Percentiles rank a stretch among this genome's conserved stretches.
phyloP scores from a whole-genome alignment of 2,113 vertebrate species.

The Ophiodon elongatus region DNA sequence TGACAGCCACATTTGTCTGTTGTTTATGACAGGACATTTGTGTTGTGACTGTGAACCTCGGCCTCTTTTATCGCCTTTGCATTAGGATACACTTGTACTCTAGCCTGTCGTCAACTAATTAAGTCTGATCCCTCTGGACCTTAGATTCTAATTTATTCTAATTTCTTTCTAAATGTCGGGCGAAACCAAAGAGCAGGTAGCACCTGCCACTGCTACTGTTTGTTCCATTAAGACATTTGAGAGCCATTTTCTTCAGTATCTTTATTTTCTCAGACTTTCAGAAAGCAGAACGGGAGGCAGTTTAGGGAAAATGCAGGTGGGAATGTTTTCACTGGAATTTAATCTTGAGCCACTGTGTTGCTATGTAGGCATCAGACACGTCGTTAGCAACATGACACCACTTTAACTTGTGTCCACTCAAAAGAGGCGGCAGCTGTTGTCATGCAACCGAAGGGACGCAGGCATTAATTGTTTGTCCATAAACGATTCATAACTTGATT shows the following conservation, averaged over 20 bases:
- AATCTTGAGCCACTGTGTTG: background rate
- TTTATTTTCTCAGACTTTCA: background rate
- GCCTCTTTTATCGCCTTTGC: slow-evolving; percentile 21
- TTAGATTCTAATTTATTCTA: slow-evolving; percentile 28
- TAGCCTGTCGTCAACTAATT: background rate
- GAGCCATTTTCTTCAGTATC: background rate
- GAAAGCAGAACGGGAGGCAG: background rate
- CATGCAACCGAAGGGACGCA: slow-evolving; percentile 46
- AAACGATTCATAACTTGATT: background rate
- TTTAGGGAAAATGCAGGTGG: background rate
- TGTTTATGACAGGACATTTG: background rate
- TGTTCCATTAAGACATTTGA: background rate
- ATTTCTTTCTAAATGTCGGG: slow-evolving; percentile 14
- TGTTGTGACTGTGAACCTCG: background rate
- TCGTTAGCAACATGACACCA: slow-evolving; percentile 43
- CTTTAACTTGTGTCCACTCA: slow-evolving; percentile 11
- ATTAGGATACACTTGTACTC: slow-evolving; percentile 7
- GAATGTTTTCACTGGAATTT: slow-evolving; percentile 24
- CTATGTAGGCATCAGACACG: background rate
- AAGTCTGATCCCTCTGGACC: slow-evolving; percentile 15
- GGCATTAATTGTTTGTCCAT: slow-evolving; percentile 16
- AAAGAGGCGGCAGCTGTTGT: slow-evolving; percentile 43
- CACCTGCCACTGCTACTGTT: background rate
- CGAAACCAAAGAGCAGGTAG: background rate
- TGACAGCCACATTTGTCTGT: background rate